A percentile compares a stretch with the other conserved stretches of the same genome.
These are phyloP conservation scores for Hucho hucho DNA, from an alignment of 2,113 vertebrate species.

Conservation along the genomic window DNA sequence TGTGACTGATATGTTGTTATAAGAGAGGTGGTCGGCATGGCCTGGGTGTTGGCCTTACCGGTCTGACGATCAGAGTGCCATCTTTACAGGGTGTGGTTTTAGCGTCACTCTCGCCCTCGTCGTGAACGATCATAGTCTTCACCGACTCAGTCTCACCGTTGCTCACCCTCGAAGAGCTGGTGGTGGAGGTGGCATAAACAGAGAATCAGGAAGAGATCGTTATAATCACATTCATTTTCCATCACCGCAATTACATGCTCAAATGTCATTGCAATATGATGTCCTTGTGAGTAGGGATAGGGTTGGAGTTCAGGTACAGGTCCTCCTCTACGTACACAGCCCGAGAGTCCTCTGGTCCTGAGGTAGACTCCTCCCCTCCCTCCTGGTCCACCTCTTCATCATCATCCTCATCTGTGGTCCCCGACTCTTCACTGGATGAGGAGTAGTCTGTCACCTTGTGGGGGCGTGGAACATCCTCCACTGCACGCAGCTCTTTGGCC, in stretches of 20 bases:
- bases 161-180: slow-evolving; percentile 85
- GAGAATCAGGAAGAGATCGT: not conserved
- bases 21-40: not conserved
- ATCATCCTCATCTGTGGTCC: slow-evolving; percentile 95
- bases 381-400: slow-evolving; percentile 97
- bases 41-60: slow-evolving; percentile 75
- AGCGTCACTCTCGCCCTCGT: slow-evolving; percentile 89
- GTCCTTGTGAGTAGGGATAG: not conserved
- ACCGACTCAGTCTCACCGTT: slow-evolving; percentile 95
- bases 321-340: slow-evolving; percentile 80
- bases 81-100: slow-evolving; percentile 95
- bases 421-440: slow-evolving; percentile 96
- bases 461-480: slow-evolving; percentile 90
- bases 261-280: too few relatives aligned
- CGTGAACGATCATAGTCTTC: slow-evolving; percentile 96
- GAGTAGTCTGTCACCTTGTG: slow-evolving; percentile 98
- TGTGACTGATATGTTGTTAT: not conserved
- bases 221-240: not conserved
- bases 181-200: not conserved
- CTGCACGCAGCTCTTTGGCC: slow-evolving; percentile 93
- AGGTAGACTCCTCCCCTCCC: slow-evolving; percentile 89
- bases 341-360: slow-evolving; percentile 90
- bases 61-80: slow-evolving; percentile 94
- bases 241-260: too few relatives aligned
- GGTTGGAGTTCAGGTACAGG: not conserved